Conservation (phyloP, 2,797 vertebrate genomes). For the Pachyuromys duprasi region DNA sequence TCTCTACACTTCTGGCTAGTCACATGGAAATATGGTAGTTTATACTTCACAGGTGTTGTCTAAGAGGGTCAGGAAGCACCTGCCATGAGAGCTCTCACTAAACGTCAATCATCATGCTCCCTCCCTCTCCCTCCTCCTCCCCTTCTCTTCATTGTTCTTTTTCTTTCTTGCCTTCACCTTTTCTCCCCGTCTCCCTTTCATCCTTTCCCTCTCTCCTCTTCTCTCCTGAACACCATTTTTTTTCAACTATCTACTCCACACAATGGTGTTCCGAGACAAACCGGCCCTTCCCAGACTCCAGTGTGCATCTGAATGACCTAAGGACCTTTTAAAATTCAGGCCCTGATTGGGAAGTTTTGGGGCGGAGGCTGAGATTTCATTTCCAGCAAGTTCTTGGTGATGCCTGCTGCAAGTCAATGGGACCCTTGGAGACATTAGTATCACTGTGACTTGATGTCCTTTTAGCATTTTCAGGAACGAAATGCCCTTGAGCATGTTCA, state of each 20-base stretch:
- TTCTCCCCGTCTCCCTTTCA: too few relatives aligned
- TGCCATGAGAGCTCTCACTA: fast-evolving
- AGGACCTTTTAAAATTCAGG: not conserved
- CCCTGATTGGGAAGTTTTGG: not conserved
- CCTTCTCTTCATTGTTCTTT: not conserved
- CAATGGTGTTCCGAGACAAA: not conserved
- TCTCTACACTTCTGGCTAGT: not conserved
- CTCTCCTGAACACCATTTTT: not conserved
- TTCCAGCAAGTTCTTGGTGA: not conserved
- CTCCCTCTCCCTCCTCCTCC: not conserved
- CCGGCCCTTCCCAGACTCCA: not conserved
- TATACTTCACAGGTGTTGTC: not conserved
- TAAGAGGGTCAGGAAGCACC: not conserved
- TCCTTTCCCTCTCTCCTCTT: not conserved
- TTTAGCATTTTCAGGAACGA: not conserved
- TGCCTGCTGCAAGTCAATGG: not conserved
- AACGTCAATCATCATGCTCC: not conserved
- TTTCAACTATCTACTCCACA: not conserved
- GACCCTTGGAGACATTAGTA: not conserved
- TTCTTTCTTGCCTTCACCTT: not conserved
- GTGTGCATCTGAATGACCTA: not conserved
- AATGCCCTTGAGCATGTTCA: not conserved
- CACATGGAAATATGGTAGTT: not conserved
- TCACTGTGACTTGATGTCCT: not conserved
- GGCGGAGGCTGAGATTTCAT: not conserved